Evolutionary conservation across 2,888 invertebrate species (phyloP).

Genomic region (Tricholauxania praeusta): DNA sequence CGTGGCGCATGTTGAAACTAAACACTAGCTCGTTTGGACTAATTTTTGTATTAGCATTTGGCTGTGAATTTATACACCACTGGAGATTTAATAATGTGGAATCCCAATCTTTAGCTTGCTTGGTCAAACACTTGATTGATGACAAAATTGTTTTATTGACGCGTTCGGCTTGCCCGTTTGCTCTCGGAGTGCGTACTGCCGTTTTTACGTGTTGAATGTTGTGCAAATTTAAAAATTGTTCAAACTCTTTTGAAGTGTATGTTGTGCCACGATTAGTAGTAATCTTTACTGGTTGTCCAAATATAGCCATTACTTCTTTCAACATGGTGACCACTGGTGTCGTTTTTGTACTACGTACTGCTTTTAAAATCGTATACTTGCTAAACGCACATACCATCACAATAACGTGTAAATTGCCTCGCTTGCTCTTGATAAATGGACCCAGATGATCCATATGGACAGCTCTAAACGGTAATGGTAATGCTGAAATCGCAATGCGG

Average conservation of each 20-base stretch:
- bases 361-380: conserved; percentile 44
- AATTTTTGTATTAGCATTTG: conserved; percentile 32
- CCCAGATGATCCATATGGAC: conserved; percentile 47
- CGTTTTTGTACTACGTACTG: conserved; percentile 42
- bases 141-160: conserved; percentile 26
- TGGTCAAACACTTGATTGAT: neutral
- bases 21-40: conserved; percentile 42
- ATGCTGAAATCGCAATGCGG: too few species aligned
- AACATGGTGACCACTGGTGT: conserved; percentile 37
- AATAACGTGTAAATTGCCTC: conserved; percentile 39
- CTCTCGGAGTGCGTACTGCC: conserved; percentile 46
- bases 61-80: conserved; percentile 38
- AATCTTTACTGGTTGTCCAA: conserved; percentile 34
- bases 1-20: conserved; percentile 30
- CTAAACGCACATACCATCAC: conserved; percentile 42
- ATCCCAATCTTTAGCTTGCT: conserved; percentile 37
- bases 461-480: conserved; percentile 41
- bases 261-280: conserved; percentile 36
- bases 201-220: conserved; percentile 49
- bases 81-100: conserved; percentile 29
- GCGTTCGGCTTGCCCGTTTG: too few species aligned
- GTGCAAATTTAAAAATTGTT: conserved; percentile 39
- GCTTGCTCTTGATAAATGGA: conserved; percentile 43
- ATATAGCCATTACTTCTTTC: conserved; percentile 35
- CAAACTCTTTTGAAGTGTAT: conserved; percentile 45